Percentiles rank a stretch among this genome's conserved stretches.
These are phyloP conservation scores for Aphidius colemani DNA, from an alignment of 2,888 invertebrate species.

Conservation along the genomic window DNA sequence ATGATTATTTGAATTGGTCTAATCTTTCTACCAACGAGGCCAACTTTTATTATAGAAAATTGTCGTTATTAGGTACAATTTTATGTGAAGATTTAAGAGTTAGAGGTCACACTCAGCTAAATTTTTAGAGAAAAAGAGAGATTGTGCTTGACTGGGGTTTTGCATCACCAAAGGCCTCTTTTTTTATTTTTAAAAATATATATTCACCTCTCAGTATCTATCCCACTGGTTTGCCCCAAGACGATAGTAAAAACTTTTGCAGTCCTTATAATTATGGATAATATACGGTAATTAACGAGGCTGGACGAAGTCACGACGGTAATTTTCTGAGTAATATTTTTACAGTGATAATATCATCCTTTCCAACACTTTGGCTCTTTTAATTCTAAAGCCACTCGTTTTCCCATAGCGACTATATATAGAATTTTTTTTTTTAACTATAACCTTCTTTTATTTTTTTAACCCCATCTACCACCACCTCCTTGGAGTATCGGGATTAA, in stretches of 20 bases:
- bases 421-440: background rate
- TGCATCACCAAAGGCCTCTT: slow-evolving; percentile 50
- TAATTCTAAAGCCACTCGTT: slow-evolving; percentile 13
- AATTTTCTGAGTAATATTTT: slow-evolving; percentile 60
- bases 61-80: slow-evolving; percentile 43
- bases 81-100: slow-evolving; percentile 33
- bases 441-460: background rate
- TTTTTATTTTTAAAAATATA: slow-evolving; percentile 12
- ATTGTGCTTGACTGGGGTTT: slow-evolving; percentile 48
- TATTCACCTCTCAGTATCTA: too few relatives aligned
- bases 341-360: slow-evolving; percentile 57
- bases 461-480: background rate
- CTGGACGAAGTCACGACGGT: slow-evolving; percentile 58
- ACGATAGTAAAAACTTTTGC: slow-evolving; percentile 61
- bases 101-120: slow-evolving; percentile 49
- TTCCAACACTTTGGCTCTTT: slow-evolving; percentile 32
- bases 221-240: slow-evolving; percentile 51
- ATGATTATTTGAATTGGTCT: too few relatives aligned
- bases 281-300: slow-evolving; percentile 61
- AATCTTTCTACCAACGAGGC: slow-evolving; percentile 1
- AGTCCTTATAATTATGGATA: slow-evolving; percentile 61
- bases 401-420: background rate
- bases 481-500: slow-evolving; percentile 28
- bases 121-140: slow-evolving; percentile 50
- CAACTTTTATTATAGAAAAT: slow-evolving; percentile 43